Conservation (phyloP, 1,140 invertebrate species). For the Drosophila burlai region DNA sequence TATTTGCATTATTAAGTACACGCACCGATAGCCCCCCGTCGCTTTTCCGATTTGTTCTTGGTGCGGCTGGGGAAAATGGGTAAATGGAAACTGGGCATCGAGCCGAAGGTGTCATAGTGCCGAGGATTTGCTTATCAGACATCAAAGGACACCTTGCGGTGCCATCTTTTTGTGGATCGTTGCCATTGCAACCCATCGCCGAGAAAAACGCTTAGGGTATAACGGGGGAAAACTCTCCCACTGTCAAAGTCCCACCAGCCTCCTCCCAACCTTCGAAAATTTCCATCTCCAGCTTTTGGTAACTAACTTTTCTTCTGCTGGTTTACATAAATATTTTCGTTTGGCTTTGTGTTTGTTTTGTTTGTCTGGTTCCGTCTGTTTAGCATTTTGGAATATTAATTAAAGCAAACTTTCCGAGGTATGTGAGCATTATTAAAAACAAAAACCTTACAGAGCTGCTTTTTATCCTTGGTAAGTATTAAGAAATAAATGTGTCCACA, state of each 20-base stretch:
- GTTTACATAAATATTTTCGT: conserved; percentile 45
- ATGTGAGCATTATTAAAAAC: conserved; percentile 31
- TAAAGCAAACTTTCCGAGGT: conserved; percentile 42
- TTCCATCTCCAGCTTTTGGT: conserved; percentile 15
- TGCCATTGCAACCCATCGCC: conserved; percentile 41
- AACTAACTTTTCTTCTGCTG: conserved; percentile 28
- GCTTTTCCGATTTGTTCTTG: conserved; percentile 14
- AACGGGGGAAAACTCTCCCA: not conserved
- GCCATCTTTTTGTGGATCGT: conserved; percentile 18
- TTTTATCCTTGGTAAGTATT: conserved; percentile 3
- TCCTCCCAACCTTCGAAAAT: not conserved
- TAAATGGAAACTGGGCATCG: conserved; percentile 25
- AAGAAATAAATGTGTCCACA: not conserved
- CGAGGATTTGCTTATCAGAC: conserved; percentile 51
- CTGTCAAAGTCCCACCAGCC: not conserved
- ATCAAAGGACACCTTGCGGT: conserved; percentile 56
- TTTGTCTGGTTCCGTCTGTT: conserved; percentile 44
- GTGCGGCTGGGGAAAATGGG: not conserved
- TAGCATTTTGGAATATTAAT: conserved; percentile 53
- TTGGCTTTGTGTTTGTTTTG: conserved; percentile 24
- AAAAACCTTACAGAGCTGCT: conserved; percentile 1
- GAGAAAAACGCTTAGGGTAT: not conserved
- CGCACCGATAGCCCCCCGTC: conserved; percentile 12
- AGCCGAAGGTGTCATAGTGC: conserved; percentile 47
- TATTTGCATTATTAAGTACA: conserved; percentile 66